Conservation (phyloP, 53 echinoderm and acorn worm species). For the Echinometra lucunter region DNA sequence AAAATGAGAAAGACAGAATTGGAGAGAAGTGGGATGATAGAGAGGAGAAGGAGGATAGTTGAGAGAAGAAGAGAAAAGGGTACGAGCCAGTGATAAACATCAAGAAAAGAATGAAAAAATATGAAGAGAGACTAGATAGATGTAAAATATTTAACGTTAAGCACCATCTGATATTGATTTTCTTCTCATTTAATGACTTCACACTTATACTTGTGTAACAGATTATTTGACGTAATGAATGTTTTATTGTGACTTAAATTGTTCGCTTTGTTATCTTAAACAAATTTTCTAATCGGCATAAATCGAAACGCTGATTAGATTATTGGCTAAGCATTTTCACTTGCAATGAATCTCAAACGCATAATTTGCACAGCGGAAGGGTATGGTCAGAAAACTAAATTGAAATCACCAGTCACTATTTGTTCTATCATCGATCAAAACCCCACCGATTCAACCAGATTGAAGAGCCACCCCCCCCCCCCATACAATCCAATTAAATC, state of each 20-base stretch:
- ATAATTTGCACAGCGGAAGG: neutral
- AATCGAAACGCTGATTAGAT: conserved; percentile 24
- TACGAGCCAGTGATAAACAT: neutral
- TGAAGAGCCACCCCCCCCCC: conserved; percentile 8
- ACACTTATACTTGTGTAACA: neutral
- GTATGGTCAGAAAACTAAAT: neutral
- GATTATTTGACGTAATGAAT: neutral
- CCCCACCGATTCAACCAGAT: conserved; percentile 47
- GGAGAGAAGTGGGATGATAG: neutral
- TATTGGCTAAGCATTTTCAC: neutral
- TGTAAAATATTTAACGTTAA: neutral
- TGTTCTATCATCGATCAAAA: conserved; percentile 40
- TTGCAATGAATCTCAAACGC: neutral
- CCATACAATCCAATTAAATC: conserved; percentile 19
- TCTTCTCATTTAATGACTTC: neutral
- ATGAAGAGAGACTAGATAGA: neutral
- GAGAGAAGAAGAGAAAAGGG: neutral
- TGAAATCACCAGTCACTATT: neutral
- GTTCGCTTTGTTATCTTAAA: neutral
- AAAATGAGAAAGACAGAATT: neutral
- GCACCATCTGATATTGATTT: neutral
- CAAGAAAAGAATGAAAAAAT: neutral
- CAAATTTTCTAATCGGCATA: conserved; percentile 42
- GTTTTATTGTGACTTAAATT: neutral
- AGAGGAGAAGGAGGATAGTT: neutral